These are phyloP conservation scores for Protobothrops flavoviridis DNA, from an alignment of 2,113 vertebrate genomes.

Conservation along the genomic window DNA sequence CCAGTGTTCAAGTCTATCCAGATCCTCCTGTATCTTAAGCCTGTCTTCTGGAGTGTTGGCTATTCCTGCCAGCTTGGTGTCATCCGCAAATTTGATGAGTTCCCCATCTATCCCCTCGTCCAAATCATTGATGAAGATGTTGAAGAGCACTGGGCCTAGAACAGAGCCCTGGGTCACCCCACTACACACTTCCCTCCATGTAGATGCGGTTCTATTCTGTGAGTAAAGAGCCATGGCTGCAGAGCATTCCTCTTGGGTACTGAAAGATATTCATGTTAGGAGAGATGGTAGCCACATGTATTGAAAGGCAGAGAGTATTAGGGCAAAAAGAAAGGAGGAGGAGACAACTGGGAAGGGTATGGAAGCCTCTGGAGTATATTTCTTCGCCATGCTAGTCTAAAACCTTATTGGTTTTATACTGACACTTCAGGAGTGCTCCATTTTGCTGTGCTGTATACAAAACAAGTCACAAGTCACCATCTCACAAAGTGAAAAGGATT, in stretches of 20 bases:
- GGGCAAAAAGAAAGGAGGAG: background rate
- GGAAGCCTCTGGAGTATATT: background rate
- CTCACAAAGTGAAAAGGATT: background rate
- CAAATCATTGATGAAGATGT: no score
- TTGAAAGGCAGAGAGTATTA: rapidly evolving
- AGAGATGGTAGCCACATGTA: background rate
- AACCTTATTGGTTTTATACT: background rate
- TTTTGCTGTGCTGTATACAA: background rate
- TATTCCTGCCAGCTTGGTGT: no score
- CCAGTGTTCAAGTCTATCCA: no score
- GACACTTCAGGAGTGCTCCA: background rate
- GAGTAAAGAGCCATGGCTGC: background rate
- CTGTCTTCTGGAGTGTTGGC: no score
- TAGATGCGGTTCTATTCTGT: no score
- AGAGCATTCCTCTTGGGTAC: background rate
- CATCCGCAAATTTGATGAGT: no score
- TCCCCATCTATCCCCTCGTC: no score
- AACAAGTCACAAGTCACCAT: background rate
- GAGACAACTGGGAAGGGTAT: background rate
- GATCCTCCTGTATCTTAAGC: no score
- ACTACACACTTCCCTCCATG: no score
- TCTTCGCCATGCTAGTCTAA: background rate
- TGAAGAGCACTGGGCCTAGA: no score
- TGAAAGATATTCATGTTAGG: background rate
- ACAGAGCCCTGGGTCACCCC: no score